Base-by-base conservation (phyloP, 2,113 vertebrate genomes). In the Anthoscopus minutus region DNA sequence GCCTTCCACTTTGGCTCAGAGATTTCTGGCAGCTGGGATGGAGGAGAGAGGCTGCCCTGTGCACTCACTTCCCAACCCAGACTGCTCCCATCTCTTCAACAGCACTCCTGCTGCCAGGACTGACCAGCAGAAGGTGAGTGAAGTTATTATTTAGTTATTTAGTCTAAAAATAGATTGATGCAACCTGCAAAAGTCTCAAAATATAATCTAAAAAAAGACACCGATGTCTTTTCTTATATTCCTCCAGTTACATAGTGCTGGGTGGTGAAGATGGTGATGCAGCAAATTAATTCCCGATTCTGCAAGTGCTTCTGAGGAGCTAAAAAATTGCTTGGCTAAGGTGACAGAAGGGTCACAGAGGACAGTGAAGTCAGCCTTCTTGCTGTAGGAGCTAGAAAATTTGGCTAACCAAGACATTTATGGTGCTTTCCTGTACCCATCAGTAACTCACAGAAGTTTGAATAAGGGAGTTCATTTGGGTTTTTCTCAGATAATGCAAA, bases 271-370 rank as follows among this genome's bases (percentile, higher is more conserved):
- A 65, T 87, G 91, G 79, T 89, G 61, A 89, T n/a, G 42, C 62
- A 89, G 91, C 77, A 85, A 31, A 76, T 90, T 62, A 90, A 51
- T 73, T 72, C 74, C 87, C 87, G 86, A 85, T 91, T 91, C 84
- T 95, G 92, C 77, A 81, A 31, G 13, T 69, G 25, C 35, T 81
- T 79, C 56, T 50, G 9, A 15, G 33, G 54, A 72, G 38, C n/a
- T 93, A 53, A 91, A 86, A 86, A 73, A 56, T 27, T 22, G 25
- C 83, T 67, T 81, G 65, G 56, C 47, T 83, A 79, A 91, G 77
- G 84, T 76, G 87, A 57, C 24, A 84, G 62, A 73, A 67, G 35
- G 57, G 73, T 64, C 70, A 86, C 8, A 85, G 53, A 71, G 54
- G 69, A 89, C 61, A 50, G 44, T 24, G 37, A 44, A 89, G 33